These are phyloP conservation scores for Eristalis intricaria DNA, from an alignment of 2,888 invertebrate genomes.

Conservation along the genomic window DNA sequence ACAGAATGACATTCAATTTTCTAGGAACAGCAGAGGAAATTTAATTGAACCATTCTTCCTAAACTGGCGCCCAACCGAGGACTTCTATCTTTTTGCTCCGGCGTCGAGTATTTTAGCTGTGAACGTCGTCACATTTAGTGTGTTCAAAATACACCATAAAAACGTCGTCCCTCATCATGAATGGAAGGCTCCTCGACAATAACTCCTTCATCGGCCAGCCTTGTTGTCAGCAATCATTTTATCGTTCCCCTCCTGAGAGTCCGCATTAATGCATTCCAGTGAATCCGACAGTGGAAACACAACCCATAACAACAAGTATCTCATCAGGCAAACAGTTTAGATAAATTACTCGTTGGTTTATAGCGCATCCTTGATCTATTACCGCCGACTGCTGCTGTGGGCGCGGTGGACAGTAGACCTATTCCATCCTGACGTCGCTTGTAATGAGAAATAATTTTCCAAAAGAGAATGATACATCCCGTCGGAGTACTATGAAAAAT, in stretches of 20 bases:
- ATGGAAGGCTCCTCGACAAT: neutral
- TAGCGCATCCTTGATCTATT: slow-evolving; percentile 6
- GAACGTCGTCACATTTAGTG: neutral
- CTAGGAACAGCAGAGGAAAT: neutral
- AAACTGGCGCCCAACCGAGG: neutral
- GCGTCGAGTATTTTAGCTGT: neutral
- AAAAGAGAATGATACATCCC: slow-evolving; percentile 18
- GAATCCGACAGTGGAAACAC: neutral
- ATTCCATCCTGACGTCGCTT: neutral
- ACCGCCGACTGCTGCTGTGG: neutral
- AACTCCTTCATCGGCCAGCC: too few species aligned
- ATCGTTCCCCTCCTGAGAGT: neutral
- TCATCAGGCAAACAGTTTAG: neutral
- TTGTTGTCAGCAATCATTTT: neutral
- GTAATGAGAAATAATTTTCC: slow-evolving; percentile 37
- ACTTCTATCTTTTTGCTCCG: neutral
- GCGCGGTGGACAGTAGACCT: neutral
- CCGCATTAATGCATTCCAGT: neutral
- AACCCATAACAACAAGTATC: neutral
- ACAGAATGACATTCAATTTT: neutral
- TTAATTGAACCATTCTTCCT: neutral
- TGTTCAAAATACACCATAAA: neutral
- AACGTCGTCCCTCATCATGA: neutral
- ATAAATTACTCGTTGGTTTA: slow-evolving; percentile 52
- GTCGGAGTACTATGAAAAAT: slow-evolving; percentile 48